Conservation (phyloP, 1,140 invertebrate genomes). For the Battus philenor region DNA sequence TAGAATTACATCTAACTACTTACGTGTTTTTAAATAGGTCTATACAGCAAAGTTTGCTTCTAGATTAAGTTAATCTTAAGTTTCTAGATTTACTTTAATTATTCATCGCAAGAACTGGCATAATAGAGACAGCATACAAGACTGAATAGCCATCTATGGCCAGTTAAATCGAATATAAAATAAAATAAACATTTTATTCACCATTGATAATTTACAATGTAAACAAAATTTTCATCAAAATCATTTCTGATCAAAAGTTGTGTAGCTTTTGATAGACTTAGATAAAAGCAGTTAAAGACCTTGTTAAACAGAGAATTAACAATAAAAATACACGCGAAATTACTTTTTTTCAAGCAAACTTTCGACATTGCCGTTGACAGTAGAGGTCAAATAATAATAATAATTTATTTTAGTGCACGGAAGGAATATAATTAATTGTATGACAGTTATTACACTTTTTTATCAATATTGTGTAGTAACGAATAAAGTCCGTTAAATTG, state of each 20-base stretch:
- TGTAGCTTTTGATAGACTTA: too few relatives aligned
- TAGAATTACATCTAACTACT: too few relatives aligned
- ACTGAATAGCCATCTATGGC: background rate
- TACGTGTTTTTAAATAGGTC: too few relatives aligned
- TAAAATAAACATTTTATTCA: background rate
- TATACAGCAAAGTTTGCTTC: background rate
- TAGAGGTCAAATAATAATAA: background rate
- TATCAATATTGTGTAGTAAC: background rate
- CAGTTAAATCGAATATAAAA: background rate
- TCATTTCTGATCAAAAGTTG: background rate
- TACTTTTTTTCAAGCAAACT: too few relatives aligned
- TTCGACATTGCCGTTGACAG: background rate
- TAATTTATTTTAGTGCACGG: too few relatives aligned
- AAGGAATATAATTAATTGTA: too few relatives aligned
- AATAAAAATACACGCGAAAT: too few relatives aligned
- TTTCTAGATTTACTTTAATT: background rate
- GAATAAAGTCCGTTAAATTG: background rate
- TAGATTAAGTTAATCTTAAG: background rate
- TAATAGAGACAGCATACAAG: background rate
- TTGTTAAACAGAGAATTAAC: too few relatives aligned
- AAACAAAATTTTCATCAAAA: constrained; percentile 1
- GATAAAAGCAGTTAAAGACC: too few relatives aligned
- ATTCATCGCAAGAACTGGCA: too few relatives aligned
- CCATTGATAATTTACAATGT: background rate
- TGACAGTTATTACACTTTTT: too few relatives aligned